These are phyloP conservation scores for Drosophila sucinea DNA, from an alignment of 1,140 invertebrate species.

Conservation along the genomic window DNA sequence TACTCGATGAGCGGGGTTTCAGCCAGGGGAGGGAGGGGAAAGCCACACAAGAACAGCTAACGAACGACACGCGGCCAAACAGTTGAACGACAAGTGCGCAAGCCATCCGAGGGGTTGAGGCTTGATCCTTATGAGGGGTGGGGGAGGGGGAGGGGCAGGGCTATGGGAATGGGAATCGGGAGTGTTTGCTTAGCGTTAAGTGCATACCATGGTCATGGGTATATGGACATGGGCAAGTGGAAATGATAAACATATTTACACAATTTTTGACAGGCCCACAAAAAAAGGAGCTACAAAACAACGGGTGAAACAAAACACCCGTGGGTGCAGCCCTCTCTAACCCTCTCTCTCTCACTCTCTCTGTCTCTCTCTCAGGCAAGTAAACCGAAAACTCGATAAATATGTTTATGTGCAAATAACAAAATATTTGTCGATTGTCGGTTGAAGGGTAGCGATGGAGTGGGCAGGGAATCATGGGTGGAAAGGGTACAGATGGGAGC, in stretches of 20 bases:
- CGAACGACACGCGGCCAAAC: slow-evolving; percentile 72
- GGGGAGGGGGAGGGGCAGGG: slow-evolving; percentile 3
- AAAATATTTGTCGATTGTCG: slow-evolving; percentile 80
- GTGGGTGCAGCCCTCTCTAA: slow-evolving; percentile 57
- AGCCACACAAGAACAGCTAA: slow-evolving; percentile 77
- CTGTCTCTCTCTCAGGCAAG: slow-evolving; percentile 30
- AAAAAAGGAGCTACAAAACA: slow-evolving; percentile 50
- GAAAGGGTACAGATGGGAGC: slow-evolving; percentile 33
- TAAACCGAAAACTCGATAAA: slow-evolving; percentile 74
- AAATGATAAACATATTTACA: slow-evolving; percentile 83
- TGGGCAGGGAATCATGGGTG: slow-evolving; percentile 8
- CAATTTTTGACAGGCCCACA: slow-evolving; percentile 82
- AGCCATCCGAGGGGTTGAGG: slow-evolving; percentile 31
- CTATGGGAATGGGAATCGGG: not conserved
- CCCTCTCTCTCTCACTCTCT: slow-evolving; percentile 21
- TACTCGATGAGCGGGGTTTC: slow-evolving; percentile 27
- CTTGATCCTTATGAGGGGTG: slow-evolving; percentile 17
- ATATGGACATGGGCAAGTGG: slow-evolving; percentile 67
- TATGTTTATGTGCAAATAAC: slow-evolving; percentile 81
- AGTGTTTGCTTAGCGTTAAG: slow-evolving; percentile 70
- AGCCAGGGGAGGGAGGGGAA: slow-evolving; percentile 58
- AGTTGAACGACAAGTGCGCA: slow-evolving; percentile 69
- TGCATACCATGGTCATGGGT: slow-evolving; percentile 40
- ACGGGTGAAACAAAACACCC: slow-evolving; percentile 79
- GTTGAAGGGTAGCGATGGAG: slow-evolving; percentile 33